These are phyloP conservation scores for Clivina fossor DNA, from an alignment of 2,888 invertebrate species.

Conservation along the genomic window DNA sequence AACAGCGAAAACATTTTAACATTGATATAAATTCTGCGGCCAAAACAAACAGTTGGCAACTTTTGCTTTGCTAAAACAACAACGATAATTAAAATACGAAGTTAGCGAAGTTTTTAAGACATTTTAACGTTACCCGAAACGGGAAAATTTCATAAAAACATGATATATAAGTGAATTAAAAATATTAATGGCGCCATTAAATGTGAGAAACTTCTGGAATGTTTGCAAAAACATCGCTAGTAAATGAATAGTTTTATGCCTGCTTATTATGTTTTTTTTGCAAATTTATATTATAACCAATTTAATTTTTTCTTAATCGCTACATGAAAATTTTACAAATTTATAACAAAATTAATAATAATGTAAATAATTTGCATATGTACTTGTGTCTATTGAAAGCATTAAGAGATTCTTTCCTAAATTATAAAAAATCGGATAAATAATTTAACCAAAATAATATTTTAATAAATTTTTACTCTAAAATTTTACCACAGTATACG, in stretches of 20 bases:
- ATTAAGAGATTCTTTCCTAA: too few relatives aligned
- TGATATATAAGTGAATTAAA: constrained; percentile 19
- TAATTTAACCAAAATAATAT: too few relatives aligned
- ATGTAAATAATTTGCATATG: too few relatives aligned
- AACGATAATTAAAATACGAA: constrained; percentile 20
- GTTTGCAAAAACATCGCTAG: constrained; percentile 1
- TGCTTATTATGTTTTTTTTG: too few relatives aligned
- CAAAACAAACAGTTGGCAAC: constrained; percentile 21
- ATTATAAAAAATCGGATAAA: too few relatives aligned
- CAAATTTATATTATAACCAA: too few relatives aligned
- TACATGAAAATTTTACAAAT: too few relatives aligned
- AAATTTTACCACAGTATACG: too few relatives aligned
- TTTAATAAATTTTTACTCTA: too few relatives aligned
- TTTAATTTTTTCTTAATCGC: too few relatives aligned
- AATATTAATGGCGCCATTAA: constrained; percentile 18
- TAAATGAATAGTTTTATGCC: background rate
- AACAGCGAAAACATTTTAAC: constrained; percentile 19
- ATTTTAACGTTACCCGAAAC: constrained; percentile 12
- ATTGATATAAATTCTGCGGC: constrained; percentile 14
- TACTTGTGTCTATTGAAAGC: too few relatives aligned
- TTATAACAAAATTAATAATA: too few relatives aligned
- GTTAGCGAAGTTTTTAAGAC: constrained; percentile 20
- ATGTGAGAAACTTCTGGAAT: constrained; percentile 1
- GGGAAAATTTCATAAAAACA: constrained; percentile 14
- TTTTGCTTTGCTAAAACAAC: constrained; percentile 14